Base-by-base conservation (phyloP, 2,797 vertebrate species). In the Amblyopsis hoosieri region DNA sequence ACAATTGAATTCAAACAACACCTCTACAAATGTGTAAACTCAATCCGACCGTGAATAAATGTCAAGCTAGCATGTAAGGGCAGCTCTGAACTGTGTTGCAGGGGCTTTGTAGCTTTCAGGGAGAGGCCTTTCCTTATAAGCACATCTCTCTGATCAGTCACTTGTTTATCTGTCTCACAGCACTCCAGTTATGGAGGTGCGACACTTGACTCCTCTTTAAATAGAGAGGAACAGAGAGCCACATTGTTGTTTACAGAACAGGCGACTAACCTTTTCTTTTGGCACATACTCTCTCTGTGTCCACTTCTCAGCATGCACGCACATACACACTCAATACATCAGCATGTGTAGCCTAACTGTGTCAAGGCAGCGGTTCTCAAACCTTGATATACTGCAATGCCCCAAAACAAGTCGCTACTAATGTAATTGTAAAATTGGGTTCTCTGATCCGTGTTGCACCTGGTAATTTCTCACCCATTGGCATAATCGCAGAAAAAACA, bases 401-500 rank as follows among this genome's bases (percentile, higher is more conserved):
- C 33, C 33, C 33, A 37, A 37, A 37, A 37, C 5, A 6, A 37
- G 3, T 37, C 5, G 33, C 33, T 8, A 37, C 33, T 37, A 37
- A 37, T 37, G 33, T 37, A 37, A 8, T 37, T 37, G 5, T 37
- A 5, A 37, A 37, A 37, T 37, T 5, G 33, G 5, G 33, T 37
- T 37, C 33, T 37, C 33, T 37, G 33, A 37, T 37, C 33, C 33
- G 33, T 37, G 33, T 37, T 37, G 33, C 33, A 6, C 6, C 33
- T 1, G 33, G 33, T 37, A 5, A 37, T 49, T 67, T 68, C 60
- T 72, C 74, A 56, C 66, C 9, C 77, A 76, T 62, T 79, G 74
- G 66, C 71, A 5, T 57, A 58, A 83, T 89, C 85, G 54, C 78
- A 91, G 85, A 90, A 82, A 74, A 79, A 85, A 87, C 87, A 37